Evolutionary conservation across 2,888 invertebrate species (phyloP), one percentile per base, ranked within the genome.

Genomic region (Micropterix aruncella): DNA sequence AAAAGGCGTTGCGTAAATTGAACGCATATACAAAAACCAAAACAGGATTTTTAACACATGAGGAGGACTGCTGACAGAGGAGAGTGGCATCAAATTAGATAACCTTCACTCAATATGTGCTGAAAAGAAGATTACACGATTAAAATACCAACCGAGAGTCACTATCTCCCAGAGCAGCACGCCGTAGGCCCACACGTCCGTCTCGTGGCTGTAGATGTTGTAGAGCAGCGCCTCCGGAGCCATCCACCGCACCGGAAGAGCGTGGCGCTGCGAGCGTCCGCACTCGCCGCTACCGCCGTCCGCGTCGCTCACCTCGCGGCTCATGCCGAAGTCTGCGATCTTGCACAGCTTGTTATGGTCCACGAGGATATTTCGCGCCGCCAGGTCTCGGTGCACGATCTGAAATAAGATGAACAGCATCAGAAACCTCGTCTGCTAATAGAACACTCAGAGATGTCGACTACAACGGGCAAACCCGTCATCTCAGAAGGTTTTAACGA

Each of bases 271-370:
- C n/a, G 63, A 58, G 40, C 43, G 46, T 16, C 47, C 42, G 38
- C 37, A 46, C 45, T 46, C 68, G 66, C 50, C 69, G 50, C 61
- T 62, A 52, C 60, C 68, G 7, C 46, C 36, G 1, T 61, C 57
- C 0, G 58, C 61, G 14, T 66, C 67, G 0, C 65, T 75, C 60
- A 69, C 75, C 52, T 77, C 78, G 45, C 88, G 73, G 9, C 88
- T 88, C 79, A 89, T 83, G 46, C 89, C 89, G 61, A 89, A 90
- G 68, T 89, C 89, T 2, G 88, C 87, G 50, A 90, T 85, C 70
- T 90, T 90, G 62, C 88, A 88, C 47, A 85, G 73, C 59, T 88
- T 88, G 62, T 87, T 86, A 62, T 87, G 85, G 59, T 85, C 86
- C 3, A 90, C 80, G 12, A 90, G 66, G 15, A 89, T 78, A 61